Evolutionary conservation across 2,797 vertebrate species (phyloP), one percentile per base, ranked within the genome.

Genomic region (Acropternis orthonyx): DNA sequence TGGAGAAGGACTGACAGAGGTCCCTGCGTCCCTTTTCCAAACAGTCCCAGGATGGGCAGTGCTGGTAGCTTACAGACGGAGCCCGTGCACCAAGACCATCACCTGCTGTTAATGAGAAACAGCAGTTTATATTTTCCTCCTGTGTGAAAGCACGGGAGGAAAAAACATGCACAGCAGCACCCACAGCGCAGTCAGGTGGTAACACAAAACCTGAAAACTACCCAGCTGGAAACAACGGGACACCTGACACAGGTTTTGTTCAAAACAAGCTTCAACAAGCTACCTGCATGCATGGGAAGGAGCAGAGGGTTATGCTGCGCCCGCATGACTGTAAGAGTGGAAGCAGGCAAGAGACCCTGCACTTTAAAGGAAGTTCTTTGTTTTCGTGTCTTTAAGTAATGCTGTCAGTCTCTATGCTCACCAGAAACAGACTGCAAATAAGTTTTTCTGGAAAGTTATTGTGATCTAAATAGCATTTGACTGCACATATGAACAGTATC

Each of bases 1-100:
- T 36, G 32, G 24, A 79, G 28, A 79, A 36, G 44, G 41, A 63
- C 30, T 22, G 44, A 22, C n/a, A 76, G 36, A 69, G 9, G 15
- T 72, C n/a, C n/a, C 36, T 0, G 0, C 34, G n/a, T 27, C 61
- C 0, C 0, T 89, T 85, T 78, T 76, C n/a, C 32, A 48, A 37
- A 43, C 11, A 71, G 71, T 10, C 12, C 36, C 58, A 52, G 54
- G 34, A 43, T 17, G 22, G 37, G 23, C 46, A 14, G 4, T 6
- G 5, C 46, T 56, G 34, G 36, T 54, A 91, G 66, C 16, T 44
- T 39, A 74, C 58, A 68, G 17, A 18, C 19, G 61, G 39, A 84
- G 15, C 34, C 41, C 17, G 22, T 18, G 49, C 13, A 19, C 49
- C 32, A 34, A 56, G 62, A 66, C 49, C 32, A 18, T 59, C 56